Base-by-base conservation (phyloP, 2,888 invertebrate species). In the Glomeris marginata region DNA sequence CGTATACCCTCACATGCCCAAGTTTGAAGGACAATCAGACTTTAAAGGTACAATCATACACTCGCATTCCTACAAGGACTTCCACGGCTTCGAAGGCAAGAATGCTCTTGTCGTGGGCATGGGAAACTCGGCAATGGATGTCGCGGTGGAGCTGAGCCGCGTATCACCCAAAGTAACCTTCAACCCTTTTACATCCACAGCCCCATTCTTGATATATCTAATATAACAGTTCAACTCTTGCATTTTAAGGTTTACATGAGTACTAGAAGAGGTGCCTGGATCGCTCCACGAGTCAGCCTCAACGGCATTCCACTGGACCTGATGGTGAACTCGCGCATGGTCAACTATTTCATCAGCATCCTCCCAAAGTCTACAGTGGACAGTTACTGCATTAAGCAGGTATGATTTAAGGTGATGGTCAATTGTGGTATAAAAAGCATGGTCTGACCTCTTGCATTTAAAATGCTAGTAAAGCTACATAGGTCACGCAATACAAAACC, bases 261-360 rank as follows among this genome's bases (percentile, higher is more conserved):
- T 20, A 69, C 71, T 0, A 61, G 71, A 1, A 58, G 69, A 18
- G 72, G 72, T 3, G 66, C 69, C 8, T 72, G 72, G 72, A 61
- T 72, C 10, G 62, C 70, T 38, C 64, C 67, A 52, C 61, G 70
- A 15, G 65, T 69, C 41, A 64, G 65, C 11, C 62, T 67, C 45
- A 60, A 61, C 54, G 69, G 70, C 10, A 55, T 63, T 28, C 69
- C 70, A 1, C 60, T 63, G 4, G 68, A 68, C 28, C 13, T 47
- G n/a, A n/a, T n/a, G n/a, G n/a, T n/a, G n/a, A n/a, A n/a, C n/a
- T n/a, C n/a, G n/a, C n/a, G n/a, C n/a, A n/a, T n/a, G n/a, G n/a
- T n/a, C n/a, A n/a, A n/a, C n/a, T n/a, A n/a, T n/a, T n/a, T n/a
- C n/a, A n/a, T n/a, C n/a, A n/a, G n/a, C n/a, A n/a, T n/a, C n/a